Base-by-base conservation (phyloP, 2,888 invertebrate genomes). In the Petrolisthes manimaculis region DNA sequence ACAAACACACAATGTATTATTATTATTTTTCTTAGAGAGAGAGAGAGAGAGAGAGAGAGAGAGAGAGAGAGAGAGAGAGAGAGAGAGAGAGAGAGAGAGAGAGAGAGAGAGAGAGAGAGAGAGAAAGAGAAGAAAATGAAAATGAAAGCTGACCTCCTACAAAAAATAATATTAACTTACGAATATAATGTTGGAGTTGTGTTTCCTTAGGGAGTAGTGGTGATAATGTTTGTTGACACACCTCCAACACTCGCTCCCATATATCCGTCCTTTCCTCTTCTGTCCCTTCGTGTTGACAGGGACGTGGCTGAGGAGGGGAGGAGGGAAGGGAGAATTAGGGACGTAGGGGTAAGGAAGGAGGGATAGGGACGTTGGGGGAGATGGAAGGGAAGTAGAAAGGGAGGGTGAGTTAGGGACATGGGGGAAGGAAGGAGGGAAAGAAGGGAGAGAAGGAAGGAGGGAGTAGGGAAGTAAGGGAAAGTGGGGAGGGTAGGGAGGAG, bases 81-180 rank as follows among this genome's bases (percentile, higher is more conserved):
- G 67, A 67, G 67, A 67, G 67, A 18, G 67, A 12, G 37, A 37
- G 37, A 61, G 18, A 61, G 18, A 61, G 18, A 61, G 12, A 18
- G 77, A 77, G 77, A 37, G 53, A 77, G 37, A 37, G 77, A 77
- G 51, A 14, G 77, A 77, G 51, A 77, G 77, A 37, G 14, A 77
- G 37, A 21, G 24, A 37, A 3, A 77, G 77, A 37, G 37, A 9
- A 14, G 21, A 74, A 74, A n/a, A n/a, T 6, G 8, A 3, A 9
- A 18, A 74, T 18, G n/a, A 18, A 74, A 18, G 1, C 67, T 67
- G 12, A 14, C 12, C 67, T 14, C 67, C 67, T 18, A 12, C 18
- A 67, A 14, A 61, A 12, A 14, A 12, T 12, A 61, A 8, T 61
- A 12, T 61, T 14, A 61, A 67, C 67, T 14, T 37, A 37, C 37